Evolutionary conservation across 2,797 vertebrate genomes (phyloP), one percentile per base, ranked within the genome.

Genomic region (Bovichtus variegatus): DNA sequence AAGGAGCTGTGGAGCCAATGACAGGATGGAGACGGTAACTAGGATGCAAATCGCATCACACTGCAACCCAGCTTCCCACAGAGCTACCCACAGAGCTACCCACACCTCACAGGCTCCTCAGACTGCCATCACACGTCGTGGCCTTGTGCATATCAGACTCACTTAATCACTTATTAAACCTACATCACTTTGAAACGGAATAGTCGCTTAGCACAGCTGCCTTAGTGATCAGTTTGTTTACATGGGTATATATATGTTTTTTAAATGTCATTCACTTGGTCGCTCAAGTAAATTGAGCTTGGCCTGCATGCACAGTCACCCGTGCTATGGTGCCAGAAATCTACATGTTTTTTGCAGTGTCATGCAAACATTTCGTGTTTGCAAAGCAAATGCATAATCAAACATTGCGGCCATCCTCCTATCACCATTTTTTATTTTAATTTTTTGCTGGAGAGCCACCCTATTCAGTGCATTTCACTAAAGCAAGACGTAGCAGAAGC

Each of bases 11-110:
- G 84, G 92, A 95, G 62, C 98, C 98, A 0, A 91, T 99, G 83
- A 92, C 79, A 19, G 97, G 96, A 74, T 99, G 98, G 98, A 97
- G 96, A 93, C 95, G 97, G 98, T 99, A 96, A 95, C 85, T 74
- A 64, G 12, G 31, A 62, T 59, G 74, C 81, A 66, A 12, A 78
- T 66, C 58, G 21, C 9, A 44, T 61, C 47, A 49, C 31, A 47
- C 23, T 34, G 65, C 77, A 67, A 29, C 36, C 38, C 44, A 29
- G 15, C 3, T 6, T 31, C 31, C 27, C 50, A 23, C 12, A 9
- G 36, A 61, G 50, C 9, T 18, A 19, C 31, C 27, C 50, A 23
- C 12, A 9, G 36, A 61, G 50, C 9, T 18, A 19, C 12, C 31
- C 41, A 60, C 4, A 0, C 38, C 12, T 59, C 27, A 53, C 9